These are phyloP conservation scores for Dioctria linearis DNA, from an alignment of 2,888 invertebrate species.

Conservation along the genomic window DNA sequence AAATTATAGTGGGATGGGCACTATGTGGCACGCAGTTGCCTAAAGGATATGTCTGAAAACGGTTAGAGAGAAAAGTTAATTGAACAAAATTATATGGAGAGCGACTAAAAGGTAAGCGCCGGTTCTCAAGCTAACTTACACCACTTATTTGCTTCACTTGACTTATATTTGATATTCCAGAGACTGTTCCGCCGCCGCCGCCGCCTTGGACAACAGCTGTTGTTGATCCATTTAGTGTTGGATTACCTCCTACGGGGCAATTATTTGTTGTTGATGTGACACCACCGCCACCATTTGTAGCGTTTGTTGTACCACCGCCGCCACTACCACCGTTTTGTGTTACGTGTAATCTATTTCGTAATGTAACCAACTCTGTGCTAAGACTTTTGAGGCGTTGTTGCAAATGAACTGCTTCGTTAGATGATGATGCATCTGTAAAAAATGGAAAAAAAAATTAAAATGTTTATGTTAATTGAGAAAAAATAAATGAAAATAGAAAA, in stretches of 20 bases:
- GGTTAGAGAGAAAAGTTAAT: conserved; percentile 10
- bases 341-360: conserved; percentile 91
- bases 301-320: conserved; percentile 59
- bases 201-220: conserved; percentile 8
- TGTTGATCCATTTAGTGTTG: conserved; percentile 63
- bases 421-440: conserved; percentile 90
- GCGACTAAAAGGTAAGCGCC: background rate
- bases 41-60: conserved; percentile 52
- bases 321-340: conserved; percentile 70
- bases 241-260: conserved; percentile 32
- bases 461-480: background rate
- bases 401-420: conserved; percentile 93
- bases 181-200: conserved; percentile 53
- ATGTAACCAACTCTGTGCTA: conserved; percentile 92
- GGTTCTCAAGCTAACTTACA: conserved; percentile 58
- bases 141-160: conserved; percentile 59
- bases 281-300: conserved; percentile 61
- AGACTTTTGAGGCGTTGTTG: conserved; percentile 92
- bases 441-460: conserved; percentile 48
- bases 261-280: conserved; percentile 60
- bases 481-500: no score
- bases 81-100: background rate
- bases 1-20: conserved; percentile 65
- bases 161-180: conserved; percentile 62
- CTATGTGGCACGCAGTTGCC: conserved; percentile 42